These are phyloP conservation scores for Dynastes grantii DNA, from an alignment of 2,888 invertebrate species.

Conservation along the genomic window DNA sequence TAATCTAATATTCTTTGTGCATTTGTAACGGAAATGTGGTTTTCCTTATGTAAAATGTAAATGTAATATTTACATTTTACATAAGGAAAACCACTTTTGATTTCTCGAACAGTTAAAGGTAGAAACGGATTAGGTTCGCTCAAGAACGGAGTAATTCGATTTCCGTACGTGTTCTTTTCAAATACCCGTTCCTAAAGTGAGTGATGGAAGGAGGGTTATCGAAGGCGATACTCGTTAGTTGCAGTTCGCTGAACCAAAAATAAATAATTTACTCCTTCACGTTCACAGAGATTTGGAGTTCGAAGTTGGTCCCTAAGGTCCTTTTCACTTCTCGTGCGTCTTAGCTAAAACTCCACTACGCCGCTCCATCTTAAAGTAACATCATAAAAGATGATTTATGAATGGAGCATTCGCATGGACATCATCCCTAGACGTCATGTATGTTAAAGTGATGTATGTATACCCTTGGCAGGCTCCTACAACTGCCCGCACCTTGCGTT, in stretches of 20 bases:
- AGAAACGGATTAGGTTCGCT: not conserved
- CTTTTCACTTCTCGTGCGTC: slow-evolving; percentile 37
- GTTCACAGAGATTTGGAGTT: slow-evolving; percentile 36
- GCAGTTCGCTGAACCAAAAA: slow-evolving; percentile 41
- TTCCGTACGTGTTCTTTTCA: not conserved
- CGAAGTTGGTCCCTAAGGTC: slow-evolving; percentile 34
- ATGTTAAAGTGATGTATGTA: slow-evolving; percentile 47
- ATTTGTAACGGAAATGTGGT: not conserved
- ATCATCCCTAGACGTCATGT: slow-evolving; percentile 38
- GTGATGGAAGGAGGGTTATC: not conserved
- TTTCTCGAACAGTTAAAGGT: not conserved
- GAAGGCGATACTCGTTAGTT: slow-evolving; percentile 36
- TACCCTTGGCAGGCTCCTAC: slow-evolving; percentile 13
- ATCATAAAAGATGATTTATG: slow-evolving; percentile 48
- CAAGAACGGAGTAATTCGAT: slow-evolving; percentile 7
- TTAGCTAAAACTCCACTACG: slow-evolving; percentile 42
- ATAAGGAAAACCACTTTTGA: not conserved
- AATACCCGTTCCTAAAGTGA: not conserved
- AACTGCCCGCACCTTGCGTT: slow-evolving; percentile 11
- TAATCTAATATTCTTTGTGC: too few relatives aligned
- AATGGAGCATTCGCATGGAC: slow-evolving; percentile 40
- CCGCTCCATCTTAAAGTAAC: slow-evolving; percentile 36
- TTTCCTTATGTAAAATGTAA: too few relatives aligned
- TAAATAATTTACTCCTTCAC: slow-evolving; percentile 43
- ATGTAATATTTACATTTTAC: too few relatives aligned